Evolutionary conservation across 2,113 vertebrate species (phyloP), one percentile per base, ranked within the genome.

Genomic region (Electrona antarctica): DNA sequence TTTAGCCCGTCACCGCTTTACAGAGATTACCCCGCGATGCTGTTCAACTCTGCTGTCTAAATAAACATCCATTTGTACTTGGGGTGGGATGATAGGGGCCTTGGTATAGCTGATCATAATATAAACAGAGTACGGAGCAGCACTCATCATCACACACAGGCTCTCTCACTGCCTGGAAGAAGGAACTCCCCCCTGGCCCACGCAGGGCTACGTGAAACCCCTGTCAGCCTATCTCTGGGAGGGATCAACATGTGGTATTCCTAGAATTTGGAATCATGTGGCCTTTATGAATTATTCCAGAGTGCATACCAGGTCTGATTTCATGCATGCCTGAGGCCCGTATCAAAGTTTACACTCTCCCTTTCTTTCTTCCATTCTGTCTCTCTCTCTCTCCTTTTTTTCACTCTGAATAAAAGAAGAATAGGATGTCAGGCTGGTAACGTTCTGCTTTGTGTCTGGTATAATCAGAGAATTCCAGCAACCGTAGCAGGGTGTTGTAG

Each of bases 171-270:
- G 6, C 21, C 21, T 21, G 21, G 21, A 21, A 21, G 45, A 11
- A 14, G 10, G 8, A 54, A 41, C 48, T 9, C 28, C 70, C 61
- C 9, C 56, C 69, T 52, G 56, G 51, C 46, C 74, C 13, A 3
- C 41, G 41, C 79, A 71, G 76, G 62, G 64, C 79, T 70, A 77
- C 7, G 62, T 68, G 80, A 87, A 73, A 76, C 74, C 56, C 0
- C 33, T 41, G 33, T 41, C 33, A 49, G 51, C 33, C 75, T 60
- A 73, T 88, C 85, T 81, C 80, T 78, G 75, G 76, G 67, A 87
- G 74, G 11, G 76, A 88, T 87, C 88, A 71, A 74, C 89, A 81
- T 80, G 88, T 67, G 83, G 85, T 87, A 84, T 91, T 90, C 82
- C 70, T 67, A 87, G 89, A 89, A 90, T 88, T 81, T 76, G 33